phyloP scores from a whole-genome alignment of 2,113 vertebrate species.

The Hippocampus mohnikei region DNA sequence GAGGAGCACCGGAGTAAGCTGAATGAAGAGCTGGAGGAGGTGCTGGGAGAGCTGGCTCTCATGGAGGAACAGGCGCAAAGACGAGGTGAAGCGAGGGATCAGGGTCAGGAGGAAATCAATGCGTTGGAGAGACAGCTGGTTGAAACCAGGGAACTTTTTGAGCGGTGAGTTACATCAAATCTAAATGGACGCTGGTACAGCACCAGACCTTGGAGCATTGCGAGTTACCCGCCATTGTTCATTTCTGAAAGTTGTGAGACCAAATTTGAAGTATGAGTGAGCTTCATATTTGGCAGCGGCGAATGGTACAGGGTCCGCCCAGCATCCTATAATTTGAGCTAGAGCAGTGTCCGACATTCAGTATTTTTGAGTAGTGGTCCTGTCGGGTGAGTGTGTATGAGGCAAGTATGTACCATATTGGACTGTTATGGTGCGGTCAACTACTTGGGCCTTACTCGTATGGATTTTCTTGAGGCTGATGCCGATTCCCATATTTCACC shows the following conservation, averaged over 20 bases:
- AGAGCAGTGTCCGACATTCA: too few relatives aligned
- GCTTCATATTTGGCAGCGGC: background rate
- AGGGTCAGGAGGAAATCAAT: constrained; percentile 65
- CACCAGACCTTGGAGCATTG: background rate
- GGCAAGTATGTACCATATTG: too few relatives aligned
- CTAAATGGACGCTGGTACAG: background rate
- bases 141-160: constrained; percentile 62
- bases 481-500: too few relatives aligned
- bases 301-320: too few relatives aligned
- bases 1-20: constrained; percentile 69
- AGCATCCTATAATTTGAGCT: too few relatives aligned
- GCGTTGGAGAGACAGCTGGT: constrained; percentile 72
- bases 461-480: too few relatives aligned
- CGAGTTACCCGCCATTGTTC: background rate
- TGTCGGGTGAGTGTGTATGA: too few relatives aligned
- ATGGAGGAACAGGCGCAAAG: constrained; percentile 77
- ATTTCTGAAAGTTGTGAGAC: background rate
- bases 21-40: constrained; percentile 79
- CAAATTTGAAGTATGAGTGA: background rate
- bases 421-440: too few relatives aligned
- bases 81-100: constrained; percentile 63
- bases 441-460: too few relatives aligned
- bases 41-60: constrained; percentile 79
- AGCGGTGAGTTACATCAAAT: constrained; percentile 67
- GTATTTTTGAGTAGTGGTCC: too few relatives aligned